These are phyloP conservation scores for Lepilemur ruficaudatus DNA, from an alignment of 2,797 vertebrate species.

Conservation along the genomic window DNA sequence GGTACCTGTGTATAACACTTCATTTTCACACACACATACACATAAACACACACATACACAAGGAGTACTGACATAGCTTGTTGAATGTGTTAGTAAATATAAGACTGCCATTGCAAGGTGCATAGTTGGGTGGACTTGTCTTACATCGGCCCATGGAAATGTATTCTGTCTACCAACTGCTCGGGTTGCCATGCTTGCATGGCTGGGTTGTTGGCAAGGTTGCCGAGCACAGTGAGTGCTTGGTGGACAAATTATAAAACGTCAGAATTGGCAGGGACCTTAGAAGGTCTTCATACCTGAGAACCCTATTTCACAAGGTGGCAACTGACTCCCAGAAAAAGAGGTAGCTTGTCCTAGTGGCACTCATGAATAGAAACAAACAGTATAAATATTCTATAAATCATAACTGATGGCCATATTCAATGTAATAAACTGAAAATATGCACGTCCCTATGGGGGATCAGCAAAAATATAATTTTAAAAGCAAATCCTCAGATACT, in stretches of 20 bases:
- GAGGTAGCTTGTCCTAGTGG: neutral
- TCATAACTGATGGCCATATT: neutral
- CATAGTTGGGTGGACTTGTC: neutral
- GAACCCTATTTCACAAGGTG: neutral
- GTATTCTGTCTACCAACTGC: neutral
- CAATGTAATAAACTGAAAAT: neutral
- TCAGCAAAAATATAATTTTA: neutral
- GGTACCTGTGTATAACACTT: neutral
- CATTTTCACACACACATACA: neutral
- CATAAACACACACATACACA: neutral
- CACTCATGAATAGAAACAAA: neutral
- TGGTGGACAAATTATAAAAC: neutral
- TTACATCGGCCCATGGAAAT: neutral
- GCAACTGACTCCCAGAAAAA: neutral
- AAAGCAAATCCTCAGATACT: neutral
- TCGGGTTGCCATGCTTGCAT: neutral
- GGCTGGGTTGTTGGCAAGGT: neutral
- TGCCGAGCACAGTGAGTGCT: neutral
- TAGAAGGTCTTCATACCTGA: neutral
- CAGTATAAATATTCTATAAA: neutral
- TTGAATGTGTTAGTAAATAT: neutral
- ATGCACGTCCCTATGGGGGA: neutral
- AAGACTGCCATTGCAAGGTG: neutral
- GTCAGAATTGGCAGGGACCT: neutral
- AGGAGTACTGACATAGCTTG: neutral